Conservation (phyloP, 2,888 invertebrate genomes). For the Drosophila sordidapex region DNA sequence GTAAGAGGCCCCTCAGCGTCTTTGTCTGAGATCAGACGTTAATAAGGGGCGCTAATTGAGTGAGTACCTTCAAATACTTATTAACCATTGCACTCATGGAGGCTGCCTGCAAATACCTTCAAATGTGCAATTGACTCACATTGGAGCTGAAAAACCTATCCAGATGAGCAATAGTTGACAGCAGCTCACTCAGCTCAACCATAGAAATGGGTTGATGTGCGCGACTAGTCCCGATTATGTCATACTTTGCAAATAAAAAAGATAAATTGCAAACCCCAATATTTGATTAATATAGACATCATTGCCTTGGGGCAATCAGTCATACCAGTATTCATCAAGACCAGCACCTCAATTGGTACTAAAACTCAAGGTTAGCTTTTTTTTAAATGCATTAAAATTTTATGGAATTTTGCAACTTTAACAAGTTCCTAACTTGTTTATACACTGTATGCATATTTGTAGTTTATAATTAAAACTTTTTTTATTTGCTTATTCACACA, state of each 20-base stretch:
- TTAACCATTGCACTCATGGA: too few species aligned
- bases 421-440: conserved; percentile 53
- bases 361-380: conserved; percentile 48
- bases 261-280: background rate
- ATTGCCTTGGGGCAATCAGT: conserved; percentile 31
- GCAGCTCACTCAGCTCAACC: background rate
- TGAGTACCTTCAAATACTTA: conserved; percentile 39
- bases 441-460: conserved; percentile 45
- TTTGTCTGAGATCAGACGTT: conserved; percentile 36
- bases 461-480: conserved; percentile 23
- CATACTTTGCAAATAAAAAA: conserved; percentile 7
- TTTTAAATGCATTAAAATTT: conserved; percentile 41
- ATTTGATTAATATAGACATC: conserved; percentile 5
- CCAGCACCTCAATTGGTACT: conserved; percentile 18
- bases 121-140: conserved; percentile 17
- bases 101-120: conserved; percentile 9
- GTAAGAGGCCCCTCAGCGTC: conserved; percentile 47
- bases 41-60: conserved; percentile 51
- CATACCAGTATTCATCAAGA: conserved; percentile 50
- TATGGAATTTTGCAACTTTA: conserved; percentile 26
- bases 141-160: background rate
- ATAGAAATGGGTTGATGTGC: background rate
- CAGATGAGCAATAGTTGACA: conserved; percentile 1
- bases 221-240: conserved; percentile 10
- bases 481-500: conserved; percentile 35